Conservation (phyloP, 2,113 vertebrate species). For the Lycaon pictus region DNA sequence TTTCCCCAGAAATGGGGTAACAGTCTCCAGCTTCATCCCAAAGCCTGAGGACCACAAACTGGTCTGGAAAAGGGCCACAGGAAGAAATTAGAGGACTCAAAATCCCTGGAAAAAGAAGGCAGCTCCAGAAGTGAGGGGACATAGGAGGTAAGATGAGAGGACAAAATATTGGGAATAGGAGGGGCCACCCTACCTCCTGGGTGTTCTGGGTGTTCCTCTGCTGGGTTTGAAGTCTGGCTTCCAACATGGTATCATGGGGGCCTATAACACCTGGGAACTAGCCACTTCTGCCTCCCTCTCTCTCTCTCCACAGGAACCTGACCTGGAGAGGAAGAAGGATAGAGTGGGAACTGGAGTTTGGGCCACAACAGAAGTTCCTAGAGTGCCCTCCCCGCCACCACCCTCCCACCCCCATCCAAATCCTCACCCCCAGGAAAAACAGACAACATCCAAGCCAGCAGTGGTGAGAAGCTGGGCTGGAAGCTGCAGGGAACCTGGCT, state of each 20-base stretch:
- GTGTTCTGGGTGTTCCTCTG: constrained; percentile 43
- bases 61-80: constrained; percentile 66
- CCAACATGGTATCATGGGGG: constrained; percentile 30
- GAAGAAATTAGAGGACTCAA: neutral
- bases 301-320: neutral
- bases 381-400: neutral
- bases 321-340: neutral
- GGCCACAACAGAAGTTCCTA: neutral
- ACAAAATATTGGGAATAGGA: neutral
- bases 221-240: constrained; percentile 35
- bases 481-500: neutral
- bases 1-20: constrained; percentile 85
- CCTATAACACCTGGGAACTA: neutral
- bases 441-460: neutral
- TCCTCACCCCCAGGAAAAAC: neutral
- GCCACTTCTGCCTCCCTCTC: neutral
- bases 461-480: neutral
- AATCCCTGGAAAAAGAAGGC: neutral
- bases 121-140: neutral
- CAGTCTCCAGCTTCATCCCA: constrained; percentile 79
- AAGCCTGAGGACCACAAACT: constrained; percentile 40
- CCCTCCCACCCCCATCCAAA: neutral
- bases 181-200: constrained; percentile 56
- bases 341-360: neutral
- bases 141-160: neutral